These are phyloP conservation scores for Monarcha castaneiventris DNA, from an alignment of 2,113 vertebrate genomes.

Conservation along the genomic window DNA sequence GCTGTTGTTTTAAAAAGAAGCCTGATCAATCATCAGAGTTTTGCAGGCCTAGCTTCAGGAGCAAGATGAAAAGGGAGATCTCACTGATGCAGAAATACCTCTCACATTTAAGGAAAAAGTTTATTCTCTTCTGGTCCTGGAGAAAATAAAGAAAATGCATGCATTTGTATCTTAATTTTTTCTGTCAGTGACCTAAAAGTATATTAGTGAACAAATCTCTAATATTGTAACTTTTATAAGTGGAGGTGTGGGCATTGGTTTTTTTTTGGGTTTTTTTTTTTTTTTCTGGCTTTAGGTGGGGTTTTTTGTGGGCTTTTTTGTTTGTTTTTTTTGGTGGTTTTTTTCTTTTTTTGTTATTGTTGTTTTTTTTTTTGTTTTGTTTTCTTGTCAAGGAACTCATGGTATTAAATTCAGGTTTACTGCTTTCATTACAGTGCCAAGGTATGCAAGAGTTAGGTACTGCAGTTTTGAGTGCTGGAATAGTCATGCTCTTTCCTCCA, in stretches of 20 bases:
- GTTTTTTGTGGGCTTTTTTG: no score
- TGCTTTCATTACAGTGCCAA: background rate
- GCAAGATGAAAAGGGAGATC: background rate
- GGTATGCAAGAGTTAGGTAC: background rate
- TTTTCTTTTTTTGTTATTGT: background rate
- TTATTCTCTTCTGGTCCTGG: background rate
- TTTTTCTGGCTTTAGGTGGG: background rate
- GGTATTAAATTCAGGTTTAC: background rate
- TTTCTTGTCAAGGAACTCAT: background rate
- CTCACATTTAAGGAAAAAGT: background rate
- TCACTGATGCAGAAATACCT: background rate
- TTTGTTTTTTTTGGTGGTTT: background rate
- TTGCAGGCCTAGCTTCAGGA: background rate
- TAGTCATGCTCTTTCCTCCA: background rate
- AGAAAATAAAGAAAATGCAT: background rate
- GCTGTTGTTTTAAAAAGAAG: background rate
- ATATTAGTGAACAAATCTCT: background rate
- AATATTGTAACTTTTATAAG: background rate
- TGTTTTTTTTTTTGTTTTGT: background rate
- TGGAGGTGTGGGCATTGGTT: background rate
- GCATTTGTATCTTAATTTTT: background rate
- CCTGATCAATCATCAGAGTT: background rate
- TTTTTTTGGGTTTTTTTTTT: no score
- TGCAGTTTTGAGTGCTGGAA: background rate
- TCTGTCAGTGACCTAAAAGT: background rate